Evolutionary conservation across 2,797 vertebrate species (phyloP).

Genomic region (Squalus acanthias): DNA sequence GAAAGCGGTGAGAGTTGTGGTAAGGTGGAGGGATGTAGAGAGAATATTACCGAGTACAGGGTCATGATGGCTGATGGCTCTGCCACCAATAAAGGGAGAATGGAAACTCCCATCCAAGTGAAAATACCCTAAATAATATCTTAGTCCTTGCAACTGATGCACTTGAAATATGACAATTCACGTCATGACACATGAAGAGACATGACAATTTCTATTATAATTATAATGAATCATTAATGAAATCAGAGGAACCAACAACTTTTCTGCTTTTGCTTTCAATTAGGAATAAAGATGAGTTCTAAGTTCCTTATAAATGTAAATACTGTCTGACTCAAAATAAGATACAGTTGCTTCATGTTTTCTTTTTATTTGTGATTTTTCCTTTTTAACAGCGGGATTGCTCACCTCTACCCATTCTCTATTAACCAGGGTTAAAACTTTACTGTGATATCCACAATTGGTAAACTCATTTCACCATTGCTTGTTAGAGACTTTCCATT

Average conservation of each 20-base stretch:
- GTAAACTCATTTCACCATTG: background rate
- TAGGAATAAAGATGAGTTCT: background rate
- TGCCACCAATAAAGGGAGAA: background rate
- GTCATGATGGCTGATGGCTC: background rate
- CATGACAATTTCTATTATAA: background rate
- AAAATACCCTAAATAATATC: background rate
- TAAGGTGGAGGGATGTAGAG: background rate
- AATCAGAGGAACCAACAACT: background rate
- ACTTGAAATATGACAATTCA: background rate
- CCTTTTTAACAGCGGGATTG: background rate
- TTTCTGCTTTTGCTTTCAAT: slow-evolving; percentile 29
- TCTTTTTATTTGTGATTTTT: background rate
- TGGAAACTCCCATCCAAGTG: background rate
- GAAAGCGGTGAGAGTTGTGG: background rate
- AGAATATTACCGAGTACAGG: background rate
- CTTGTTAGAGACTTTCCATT: background rate
- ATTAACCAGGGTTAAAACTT: background rate
- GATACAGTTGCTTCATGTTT: background rate
- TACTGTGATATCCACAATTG: background rate
- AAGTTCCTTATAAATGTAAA: slow-evolving; percentile 8
- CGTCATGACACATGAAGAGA: background rate
- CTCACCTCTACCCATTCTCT: background rate
- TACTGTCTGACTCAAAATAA: background rate
- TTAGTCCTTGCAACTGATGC: background rate
- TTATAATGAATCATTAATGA: background rate